A percentile compares a stretch with the other conserved stretches of the same genome.
These are phyloP conservation scores for Rhopilema esculentum DNA, from an alignment of 30 jellyfish, hydroid and myxozoan species.

Conservation along the genomic window DNA sequence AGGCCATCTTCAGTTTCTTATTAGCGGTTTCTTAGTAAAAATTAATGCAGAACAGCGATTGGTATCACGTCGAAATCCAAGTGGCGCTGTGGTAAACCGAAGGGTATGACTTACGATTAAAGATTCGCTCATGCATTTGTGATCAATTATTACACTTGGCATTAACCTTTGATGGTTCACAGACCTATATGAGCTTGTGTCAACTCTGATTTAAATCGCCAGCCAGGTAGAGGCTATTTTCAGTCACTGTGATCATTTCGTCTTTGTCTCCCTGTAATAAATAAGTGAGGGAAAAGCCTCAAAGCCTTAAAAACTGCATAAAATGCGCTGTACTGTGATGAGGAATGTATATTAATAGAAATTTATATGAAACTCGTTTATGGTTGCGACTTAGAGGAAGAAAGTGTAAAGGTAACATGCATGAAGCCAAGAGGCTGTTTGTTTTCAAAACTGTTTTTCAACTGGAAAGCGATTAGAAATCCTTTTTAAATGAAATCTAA, in stretches of 20 bases:
- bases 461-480: too few relatives aligned
- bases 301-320: background rate
- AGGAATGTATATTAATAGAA: too few relatives aligned
- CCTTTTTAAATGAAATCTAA: too few relatives aligned
- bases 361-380: too few relatives aligned
- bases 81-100: background rate
- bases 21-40: background rate
- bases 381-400: too few relatives aligned
- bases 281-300: background rate
- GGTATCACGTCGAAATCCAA: background rate
- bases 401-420: too few relatives aligned
- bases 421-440: too few relatives aligned
- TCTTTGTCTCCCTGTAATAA: background rate
- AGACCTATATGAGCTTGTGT: background rate
- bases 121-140: background rate
- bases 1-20: background rate
- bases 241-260: background rate
- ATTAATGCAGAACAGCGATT: background rate
- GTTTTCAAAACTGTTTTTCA: too few relatives aligned
- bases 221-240: background rate
- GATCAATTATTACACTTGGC: background rate
- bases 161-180: background rate
- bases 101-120: background rate
- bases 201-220: background rate
- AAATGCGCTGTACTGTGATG: background rate